Percentiles rank a stretch among this genome's conserved stretches.
phyloP scores from a whole-genome alignment of 2,113 vertebrate species.

The Athene noctua region DNA sequence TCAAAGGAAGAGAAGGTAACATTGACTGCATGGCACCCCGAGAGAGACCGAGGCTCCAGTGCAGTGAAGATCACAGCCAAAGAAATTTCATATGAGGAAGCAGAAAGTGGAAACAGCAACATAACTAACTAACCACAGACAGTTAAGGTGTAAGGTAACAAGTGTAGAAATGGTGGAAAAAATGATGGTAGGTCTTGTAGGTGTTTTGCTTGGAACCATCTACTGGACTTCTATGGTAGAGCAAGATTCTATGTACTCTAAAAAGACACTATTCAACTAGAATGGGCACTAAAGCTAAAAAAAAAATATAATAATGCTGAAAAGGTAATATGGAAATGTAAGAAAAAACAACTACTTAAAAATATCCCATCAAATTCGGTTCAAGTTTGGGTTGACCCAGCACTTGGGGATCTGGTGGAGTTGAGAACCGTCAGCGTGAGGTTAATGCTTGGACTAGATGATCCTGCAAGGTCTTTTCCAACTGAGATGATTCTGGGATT shows the following conservation, averaged over 20 bases:
- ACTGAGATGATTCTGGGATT: too few species aligned
- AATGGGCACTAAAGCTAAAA: not conserved
- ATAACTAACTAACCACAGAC: not conserved
- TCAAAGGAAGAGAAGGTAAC: not conserved
- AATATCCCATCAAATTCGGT: not conserved
- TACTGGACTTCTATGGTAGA: not conserved
- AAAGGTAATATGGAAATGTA: not conserved
- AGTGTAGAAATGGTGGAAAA: not conserved
- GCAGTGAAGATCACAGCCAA: not conserved
- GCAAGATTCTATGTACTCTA: not conserved
- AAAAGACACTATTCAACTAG: not conserved
- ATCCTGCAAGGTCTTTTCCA: too few species aligned
- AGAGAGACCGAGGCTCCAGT: not conserved
- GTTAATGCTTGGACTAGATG: too few species aligned
- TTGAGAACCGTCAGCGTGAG: too few species aligned
- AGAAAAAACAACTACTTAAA: not conserved
- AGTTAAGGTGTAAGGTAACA: not conserved
- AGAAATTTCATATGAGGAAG: not conserved
- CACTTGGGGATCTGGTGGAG: too few species aligned
- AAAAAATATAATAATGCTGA: not conserved
- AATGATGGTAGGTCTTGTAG: not conserved
- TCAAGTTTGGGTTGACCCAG: too few species aligned
- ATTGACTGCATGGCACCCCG: rapidly evolving
- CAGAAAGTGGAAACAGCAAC: not conserved
- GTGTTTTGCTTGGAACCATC: not conserved